These are phyloP conservation scores for Chaetops frenatus DNA, from an alignment of 2,113 vertebrate species.

Conservation along the genomic window DNA sequence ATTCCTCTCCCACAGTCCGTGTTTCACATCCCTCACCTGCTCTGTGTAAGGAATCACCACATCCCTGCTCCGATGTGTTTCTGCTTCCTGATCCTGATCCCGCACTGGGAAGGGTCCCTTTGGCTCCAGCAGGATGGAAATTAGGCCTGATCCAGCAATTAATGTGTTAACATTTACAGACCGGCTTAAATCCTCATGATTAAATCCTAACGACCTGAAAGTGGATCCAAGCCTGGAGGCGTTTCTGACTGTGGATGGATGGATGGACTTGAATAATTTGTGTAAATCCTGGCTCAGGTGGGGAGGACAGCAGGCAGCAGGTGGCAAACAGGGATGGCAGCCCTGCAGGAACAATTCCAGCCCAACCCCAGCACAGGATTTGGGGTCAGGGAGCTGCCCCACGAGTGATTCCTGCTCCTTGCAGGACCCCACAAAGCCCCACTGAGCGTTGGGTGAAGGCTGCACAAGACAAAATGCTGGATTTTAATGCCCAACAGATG, in stretches of 20 bases:
- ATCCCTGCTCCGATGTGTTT: background rate
- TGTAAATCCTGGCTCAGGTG: background rate
- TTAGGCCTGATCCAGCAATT: background rate
- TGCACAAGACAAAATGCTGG: accelerated
- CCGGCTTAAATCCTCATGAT: background rate
- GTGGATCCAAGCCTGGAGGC: background rate
- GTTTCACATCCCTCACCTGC: background rate
- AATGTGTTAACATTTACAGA: background rate
- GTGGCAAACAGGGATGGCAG: background rate
- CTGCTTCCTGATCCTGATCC: background rate
- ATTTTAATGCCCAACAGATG: background rate
- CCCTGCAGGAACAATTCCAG: background rate
- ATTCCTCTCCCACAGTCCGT: accelerated
- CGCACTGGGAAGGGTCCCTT: background rate
- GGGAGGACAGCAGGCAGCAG: background rate
- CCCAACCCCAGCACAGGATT: accelerated
- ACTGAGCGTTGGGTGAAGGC: accelerated
- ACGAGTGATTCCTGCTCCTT: accelerated
- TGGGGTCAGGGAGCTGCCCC: background rate
- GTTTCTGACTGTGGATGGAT: background rate
- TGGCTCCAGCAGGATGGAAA: background rate
- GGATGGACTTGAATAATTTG: background rate
- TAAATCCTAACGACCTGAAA: background rate
- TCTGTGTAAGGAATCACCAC: background rate
- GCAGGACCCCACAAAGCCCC: background rate